Evolutionary conservation across 1,140 invertebrate genomes (phyloP), one percentile per base, ranked within the genome.

Genomic region (Drosophila malerkotliana): DNA sequence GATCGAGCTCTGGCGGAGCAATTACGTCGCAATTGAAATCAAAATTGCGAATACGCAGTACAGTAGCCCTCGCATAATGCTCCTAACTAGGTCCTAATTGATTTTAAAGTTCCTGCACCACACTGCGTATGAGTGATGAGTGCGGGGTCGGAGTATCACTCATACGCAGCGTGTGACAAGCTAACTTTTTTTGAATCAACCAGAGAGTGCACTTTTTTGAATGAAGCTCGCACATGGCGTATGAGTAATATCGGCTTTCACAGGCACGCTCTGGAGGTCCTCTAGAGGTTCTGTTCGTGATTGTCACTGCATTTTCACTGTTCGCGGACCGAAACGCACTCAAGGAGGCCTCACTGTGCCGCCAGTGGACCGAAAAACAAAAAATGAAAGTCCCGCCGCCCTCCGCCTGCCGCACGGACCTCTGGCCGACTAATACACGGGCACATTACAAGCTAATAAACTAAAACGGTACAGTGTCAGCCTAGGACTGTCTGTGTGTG

Each of bases 401-500:
- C 26, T 6, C 10, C 26, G 10, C 28, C 28, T 26, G n/a, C 12
- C 44, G 44, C 28, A 45, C 55, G 15, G 14, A 57, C 55, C 41
- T 57, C 10, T 18, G 39, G 39, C 24, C 55, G 30, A 52, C 47
- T 21, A 41, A 52, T 53, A 63, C 48, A 45, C 34, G 26, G 32
- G 28, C 48, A 45, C 9, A 68, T 34, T 47, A 62, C 49, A 44
- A 61, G 72, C 56, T 74, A 68, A 76, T 76, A 68, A 76, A 76
- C 62, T 76, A 75, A 76, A 72, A 75, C 52, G 60, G 71, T 62
- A 63, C 67, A 69, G 67, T 69, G 57, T 69, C 67, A 54, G 66
- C 64, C 63, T 71, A 49, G 63, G 28, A 34, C 59, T 24, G 4
- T 34, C 44, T 63, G 49, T 49, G 44, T 28, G 6, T 15, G 34